These are phyloP conservation scores for Argentina silus DNA, from an alignment of 2,797 vertebrate species.

Conservation along the genomic window DNA sequence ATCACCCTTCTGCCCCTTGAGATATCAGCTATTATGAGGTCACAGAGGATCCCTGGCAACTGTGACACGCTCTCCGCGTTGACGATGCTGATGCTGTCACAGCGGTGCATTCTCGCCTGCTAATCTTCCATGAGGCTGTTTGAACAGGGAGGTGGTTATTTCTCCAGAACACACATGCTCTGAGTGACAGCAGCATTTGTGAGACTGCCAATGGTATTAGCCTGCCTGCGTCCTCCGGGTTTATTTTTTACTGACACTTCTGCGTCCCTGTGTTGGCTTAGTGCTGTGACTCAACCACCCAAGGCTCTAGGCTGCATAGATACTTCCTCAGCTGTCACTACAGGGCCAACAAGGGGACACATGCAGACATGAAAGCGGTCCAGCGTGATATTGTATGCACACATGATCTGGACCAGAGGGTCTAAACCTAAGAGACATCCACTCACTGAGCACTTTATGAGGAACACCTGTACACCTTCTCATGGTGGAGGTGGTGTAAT, in stretches of 20 bases:
- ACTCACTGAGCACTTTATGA: neutral
- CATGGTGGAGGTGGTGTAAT: neutral
- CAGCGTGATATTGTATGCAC: neutral
- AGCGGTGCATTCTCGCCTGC: constrained; percentile 1
- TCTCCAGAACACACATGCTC: constrained; percentile 17
- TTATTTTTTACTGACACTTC: neutral
- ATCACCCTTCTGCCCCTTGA: too few relatives aligned
- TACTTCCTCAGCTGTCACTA: constrained; percentile 7
- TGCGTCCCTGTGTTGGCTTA: constrained; percentile 30
- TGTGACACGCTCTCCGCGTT: neutral
- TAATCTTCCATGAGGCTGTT: constrained; percentile 40
- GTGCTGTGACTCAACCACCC: constrained; percentile 8
- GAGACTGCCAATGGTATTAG: constrained; percentile 45
- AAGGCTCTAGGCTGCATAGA: neutral
- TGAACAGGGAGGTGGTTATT: constrained; percentile 31
- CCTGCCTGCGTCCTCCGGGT: constrained; percentile 20
- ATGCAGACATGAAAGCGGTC: too few relatives aligned
- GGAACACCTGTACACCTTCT: neutral
- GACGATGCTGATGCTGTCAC: constrained; percentile 13
- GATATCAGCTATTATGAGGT: neutral
- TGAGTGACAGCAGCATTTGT: constrained; percentile 28
- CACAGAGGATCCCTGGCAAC: neutral
- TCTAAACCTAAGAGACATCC: neutral
- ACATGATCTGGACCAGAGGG: neutral
- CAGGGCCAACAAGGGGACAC: neutral